Percentiles rank a stretch among this genome's conserved stretches.
Conservation (phyloP, 2,113 vertebrate genomes). For the Vicugna pacos region DNA sequence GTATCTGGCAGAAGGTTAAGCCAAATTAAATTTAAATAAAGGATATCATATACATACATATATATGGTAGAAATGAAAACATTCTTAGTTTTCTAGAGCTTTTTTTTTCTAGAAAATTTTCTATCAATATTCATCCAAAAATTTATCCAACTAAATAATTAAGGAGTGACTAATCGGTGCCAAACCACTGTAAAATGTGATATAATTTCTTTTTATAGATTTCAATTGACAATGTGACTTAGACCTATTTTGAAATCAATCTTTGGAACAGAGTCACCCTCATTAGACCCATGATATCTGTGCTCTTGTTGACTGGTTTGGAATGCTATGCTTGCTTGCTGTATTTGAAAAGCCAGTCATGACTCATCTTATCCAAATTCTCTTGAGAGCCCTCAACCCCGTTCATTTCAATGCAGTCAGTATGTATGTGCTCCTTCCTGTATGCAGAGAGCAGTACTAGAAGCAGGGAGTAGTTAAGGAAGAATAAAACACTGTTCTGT, state of each 20-base stretch:
- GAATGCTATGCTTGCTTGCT: not conserved
- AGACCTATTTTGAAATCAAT: slow-evolving; percentile 10
- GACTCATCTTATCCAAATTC: not conserved
- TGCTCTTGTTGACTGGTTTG: not conserved
- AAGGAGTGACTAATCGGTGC: not conserved
- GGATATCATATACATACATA: not conserved
- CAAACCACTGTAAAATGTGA: not conserved
- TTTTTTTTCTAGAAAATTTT: not conserved
- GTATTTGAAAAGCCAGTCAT: slow-evolving; percentile 33
- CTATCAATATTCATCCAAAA: not conserved
- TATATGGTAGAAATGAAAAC: not conserved
- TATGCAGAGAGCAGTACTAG: not conserved
- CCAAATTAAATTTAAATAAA: slow-evolving; percentile 33
- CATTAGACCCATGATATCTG: not conserved
- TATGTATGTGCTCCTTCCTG: slow-evolving; percentile 1
- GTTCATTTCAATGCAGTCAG: slow-evolving; percentile 10
- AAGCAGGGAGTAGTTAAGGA: not conserved
- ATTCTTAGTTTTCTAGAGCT: slow-evolving; percentile 21
- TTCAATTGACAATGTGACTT: not conserved
- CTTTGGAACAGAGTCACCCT: not conserved
- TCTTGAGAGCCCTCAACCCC: not conserved
- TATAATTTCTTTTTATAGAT: not conserved
- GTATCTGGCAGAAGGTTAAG: not conserved
- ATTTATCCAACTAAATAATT: slow-evolving; percentile 26
- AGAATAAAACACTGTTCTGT: not conserved